Evolutionary conservation across 2,888 invertebrate genomes (phyloP).

Genomic region (Pyrrhosoma nymphula): DNA sequence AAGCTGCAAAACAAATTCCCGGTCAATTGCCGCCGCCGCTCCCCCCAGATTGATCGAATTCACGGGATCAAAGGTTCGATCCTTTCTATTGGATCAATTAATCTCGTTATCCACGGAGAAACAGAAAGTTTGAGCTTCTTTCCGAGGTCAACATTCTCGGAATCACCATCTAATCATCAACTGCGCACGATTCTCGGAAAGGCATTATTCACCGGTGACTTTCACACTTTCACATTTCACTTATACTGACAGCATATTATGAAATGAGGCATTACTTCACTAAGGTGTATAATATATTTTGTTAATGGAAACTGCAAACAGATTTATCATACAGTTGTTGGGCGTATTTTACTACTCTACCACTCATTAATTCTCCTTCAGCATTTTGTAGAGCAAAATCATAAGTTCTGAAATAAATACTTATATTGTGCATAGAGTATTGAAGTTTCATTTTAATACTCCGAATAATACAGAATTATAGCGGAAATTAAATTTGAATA

Average conservation of each 20-base stretch:
- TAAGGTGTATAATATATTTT: too few species aligned
- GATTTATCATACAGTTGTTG: too few species aligned
- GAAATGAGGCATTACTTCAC: neutral
- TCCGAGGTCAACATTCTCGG: neutral
- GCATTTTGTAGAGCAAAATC: too few species aligned
- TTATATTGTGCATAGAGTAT: too few species aligned
- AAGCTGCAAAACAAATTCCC: constrained; percentile 34
- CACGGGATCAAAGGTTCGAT: neutral
- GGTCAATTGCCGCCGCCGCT: neutral
- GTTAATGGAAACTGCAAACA: too few species aligned
- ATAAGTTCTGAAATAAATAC: too few species aligned
- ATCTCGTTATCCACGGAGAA: neutral
- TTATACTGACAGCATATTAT: neutral
- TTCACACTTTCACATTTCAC: too few species aligned
- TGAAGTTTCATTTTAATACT: too few species aligned
- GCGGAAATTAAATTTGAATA: too few species aligned
- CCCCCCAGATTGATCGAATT: neutral
- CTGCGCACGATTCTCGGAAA: neutral
- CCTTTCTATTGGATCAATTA: neutral
- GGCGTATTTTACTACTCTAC: too few species aligned
- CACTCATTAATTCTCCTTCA: too few species aligned
- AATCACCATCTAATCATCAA: neutral
- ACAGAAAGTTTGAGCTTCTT: neutral
- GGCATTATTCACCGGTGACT: neutral
- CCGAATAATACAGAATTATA: too few species aligned